Evolutionary conservation across 2,888 invertebrate genomes (phyloP), one percentile per base, ranked within the genome.

Genomic region (Lepidocyrtinus sp.): DNA sequence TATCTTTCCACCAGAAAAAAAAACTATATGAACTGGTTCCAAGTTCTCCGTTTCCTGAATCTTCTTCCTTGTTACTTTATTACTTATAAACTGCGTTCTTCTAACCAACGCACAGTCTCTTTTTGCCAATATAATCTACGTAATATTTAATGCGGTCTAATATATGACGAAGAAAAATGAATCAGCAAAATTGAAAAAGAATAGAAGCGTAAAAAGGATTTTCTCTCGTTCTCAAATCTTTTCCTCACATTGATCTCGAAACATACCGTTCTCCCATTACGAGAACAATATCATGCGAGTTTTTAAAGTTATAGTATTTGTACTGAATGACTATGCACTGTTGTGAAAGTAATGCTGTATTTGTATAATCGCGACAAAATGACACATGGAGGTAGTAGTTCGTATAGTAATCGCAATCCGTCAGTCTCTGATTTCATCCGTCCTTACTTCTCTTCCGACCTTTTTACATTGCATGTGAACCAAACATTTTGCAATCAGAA

Each of bases 401-500:
- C 36, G 59, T 55, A 70, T 70, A 55, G 55, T 55, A 70, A 70
- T 70, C 69, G 59, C 69, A 70, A 50, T 70, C 50, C 15, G 50
- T 50, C 69, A 70, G 69, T 59, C 55, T 26, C 25, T 25, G 67
- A 67, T 67, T 67, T n/a, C 67, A 45, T 45, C 45, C 67, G 27
- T 17, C 17, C 61, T 22, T 27, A n/a, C 59, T 70, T 22, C 26
- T 24, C n/a, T 46, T 68, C 15, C 21, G 75, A 75, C 75, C 75
- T 75, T 75, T 68, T 69, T 67, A 25, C 61, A 17, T 75, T 67
- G 68, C 75, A 75, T 75, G 75, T 45, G 63, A 69, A 70, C 50
- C 63, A 69, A 75, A 75, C 63, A 70, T 75, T 50, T 75, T 75
- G 75, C 75, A 69, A 70, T 75, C 75, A 75, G 22, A n/a, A 75